These are phyloP conservation scores for Onychomys leucogaster DNA, from an alignment of 2,797 vertebrate species.

Conservation along the genomic window DNA sequence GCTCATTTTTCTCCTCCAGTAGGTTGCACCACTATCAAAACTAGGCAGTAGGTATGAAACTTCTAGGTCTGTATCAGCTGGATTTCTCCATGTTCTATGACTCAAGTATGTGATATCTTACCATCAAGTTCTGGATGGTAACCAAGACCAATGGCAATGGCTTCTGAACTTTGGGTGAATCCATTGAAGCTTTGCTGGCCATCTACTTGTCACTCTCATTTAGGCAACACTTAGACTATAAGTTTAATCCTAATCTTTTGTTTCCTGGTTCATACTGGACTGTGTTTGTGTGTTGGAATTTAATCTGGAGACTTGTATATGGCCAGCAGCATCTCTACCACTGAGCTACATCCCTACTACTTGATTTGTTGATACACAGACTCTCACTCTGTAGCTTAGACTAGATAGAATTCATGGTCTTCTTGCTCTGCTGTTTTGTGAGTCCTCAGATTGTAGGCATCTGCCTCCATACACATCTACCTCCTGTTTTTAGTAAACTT, in stretches of 20 bases:
- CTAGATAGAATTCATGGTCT: not conserved
- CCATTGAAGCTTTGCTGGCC: too few species aligned
- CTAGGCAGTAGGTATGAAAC: not conserved
- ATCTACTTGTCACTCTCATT: not conserved
- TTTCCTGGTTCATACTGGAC: not conserved
- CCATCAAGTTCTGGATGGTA: too few species aligned
- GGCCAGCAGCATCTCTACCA: not conserved
- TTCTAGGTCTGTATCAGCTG: not conserved
- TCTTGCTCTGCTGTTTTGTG: not conserved
- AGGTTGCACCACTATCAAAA: too few species aligned
- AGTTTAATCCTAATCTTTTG: not conserved
- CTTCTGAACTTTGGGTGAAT: too few species aligned
- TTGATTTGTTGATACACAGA: not conserved
- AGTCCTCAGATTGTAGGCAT: not conserved
- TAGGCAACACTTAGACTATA: not conserved
- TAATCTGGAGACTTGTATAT: not conserved
- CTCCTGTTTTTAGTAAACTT: not conserved
- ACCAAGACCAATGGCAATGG: not conserved
- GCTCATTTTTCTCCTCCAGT: not conserved
- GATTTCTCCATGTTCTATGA: not conserved
- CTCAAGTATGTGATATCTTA: not conserved
- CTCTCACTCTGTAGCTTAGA: not conserved
- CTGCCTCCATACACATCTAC: not conserved
- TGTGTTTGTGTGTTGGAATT: not conserved
- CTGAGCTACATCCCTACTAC: not conserved